Base-by-base conservation (phyloP, 1,140 invertebrate species). In the Nephotettix cincticeps region DNA sequence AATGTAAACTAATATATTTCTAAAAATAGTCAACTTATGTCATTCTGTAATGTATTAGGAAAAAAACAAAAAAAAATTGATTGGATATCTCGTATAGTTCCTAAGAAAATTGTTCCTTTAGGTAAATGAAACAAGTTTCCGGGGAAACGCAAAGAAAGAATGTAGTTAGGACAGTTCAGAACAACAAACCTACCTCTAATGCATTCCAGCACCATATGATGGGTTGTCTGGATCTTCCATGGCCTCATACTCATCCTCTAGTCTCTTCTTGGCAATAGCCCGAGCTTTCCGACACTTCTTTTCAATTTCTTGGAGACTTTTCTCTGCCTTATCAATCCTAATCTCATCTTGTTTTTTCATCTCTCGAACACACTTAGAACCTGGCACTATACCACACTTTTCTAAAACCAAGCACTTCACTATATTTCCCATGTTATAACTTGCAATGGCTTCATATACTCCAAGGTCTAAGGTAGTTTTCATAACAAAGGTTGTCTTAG, bases 401-500 rank as follows among this genome's bases (percentile, higher is more conserved):
- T 9, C 19, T 19, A 56, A 56, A 56, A 56, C 51, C 17, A 40
- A n/a, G n/a, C n/a, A n/a, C n/a, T n/a, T n/a, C n/a, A n/a, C n/a
- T n/a, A 40, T 67, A 29, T 67, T 27, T 32, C 64, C 64, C 27
- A 69, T 30, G 68, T 69, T 69, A 47, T 69, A 71, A 17, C 13
- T 40, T 45, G 27, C 45, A 29, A 69, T 45, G 68, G 64, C 70
- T 27, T 68, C 64, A 36, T 28, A 54, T 19, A 71, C 45, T 17
- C 70, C 64, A 19, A 71, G n/a, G 40, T 71, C 21, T 51, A 71
- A 30, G n/a, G 65, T 68, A 36, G 21, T 17, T 40, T 68, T 9
- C 27, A 66, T 23, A n/a, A 71, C 64, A 68, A 71, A 69, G 43
- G 45, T 54, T 19, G 66, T 71, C 40, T 70, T 71, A 19, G 63